These are phyloP conservation scores for Psettodes erumei DNA, from an alignment of 2,113 vertebrate genomes.

Conservation along the genomic window DNA sequence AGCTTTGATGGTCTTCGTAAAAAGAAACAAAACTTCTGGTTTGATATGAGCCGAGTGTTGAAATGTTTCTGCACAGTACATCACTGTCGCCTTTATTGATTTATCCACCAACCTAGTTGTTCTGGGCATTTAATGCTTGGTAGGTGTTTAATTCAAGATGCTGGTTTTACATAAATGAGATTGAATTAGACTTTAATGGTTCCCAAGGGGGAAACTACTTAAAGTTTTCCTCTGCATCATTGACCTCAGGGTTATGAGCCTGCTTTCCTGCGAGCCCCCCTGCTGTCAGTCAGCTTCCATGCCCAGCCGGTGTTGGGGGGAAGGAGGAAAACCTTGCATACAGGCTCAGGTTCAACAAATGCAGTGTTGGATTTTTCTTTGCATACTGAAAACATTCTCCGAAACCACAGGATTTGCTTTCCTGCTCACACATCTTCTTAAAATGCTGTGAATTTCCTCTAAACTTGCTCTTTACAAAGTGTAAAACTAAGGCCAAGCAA, in stretches of 20 bases:
- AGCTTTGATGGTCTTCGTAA: background rate
- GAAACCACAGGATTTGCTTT: background rate
- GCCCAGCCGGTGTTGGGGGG: conserved; percentile 23
- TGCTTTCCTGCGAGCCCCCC: conserved; percentile 4
- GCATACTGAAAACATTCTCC: background rate
- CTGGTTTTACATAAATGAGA: conserved; percentile 54
- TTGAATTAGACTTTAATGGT: conserved; percentile 56
- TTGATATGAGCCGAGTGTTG: background rate
- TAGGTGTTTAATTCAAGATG: conserved; percentile 58
- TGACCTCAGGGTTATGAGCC: conserved; percentile 45
- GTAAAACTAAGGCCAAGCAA: background rate
- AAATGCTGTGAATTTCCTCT: background rate
- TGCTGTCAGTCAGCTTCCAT: conserved; percentile 20
- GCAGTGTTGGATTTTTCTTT: background rate
- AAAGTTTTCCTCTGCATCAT: conserved; percentile 40
- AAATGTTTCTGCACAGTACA: conserved; percentile 16
- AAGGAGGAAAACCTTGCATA: conserved; percentile 11
- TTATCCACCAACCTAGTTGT: conserved; percentile 24
- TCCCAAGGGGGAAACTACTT: conserved; percentile 28
- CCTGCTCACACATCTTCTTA: background rate
- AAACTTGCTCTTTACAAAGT: conserved; percentile 14
- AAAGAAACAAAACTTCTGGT: background rate
- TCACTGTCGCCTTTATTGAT: conserved; percentile 31
- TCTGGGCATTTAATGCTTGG: conserved; percentile 41
- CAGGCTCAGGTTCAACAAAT: background rate